Conservation (phyloP, 2,888 invertebrate genomes). For the Aethes cnicana region DNA sequence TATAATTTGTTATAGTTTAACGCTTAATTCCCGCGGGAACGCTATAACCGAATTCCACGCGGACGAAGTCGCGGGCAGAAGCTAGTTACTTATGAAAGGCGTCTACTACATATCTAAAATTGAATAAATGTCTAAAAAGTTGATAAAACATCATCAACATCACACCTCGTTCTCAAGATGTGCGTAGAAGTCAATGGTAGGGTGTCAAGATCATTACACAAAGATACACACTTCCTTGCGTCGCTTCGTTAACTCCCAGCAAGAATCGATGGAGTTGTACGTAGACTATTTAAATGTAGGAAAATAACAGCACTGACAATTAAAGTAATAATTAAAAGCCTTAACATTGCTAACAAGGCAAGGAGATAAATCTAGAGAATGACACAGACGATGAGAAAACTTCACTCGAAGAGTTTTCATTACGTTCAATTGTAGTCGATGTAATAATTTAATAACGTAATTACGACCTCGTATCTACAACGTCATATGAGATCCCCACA, state of each 20-base stretch:
- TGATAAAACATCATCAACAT: too few species aligned
- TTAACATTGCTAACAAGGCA: too few species aligned
- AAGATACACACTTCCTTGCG: constrained; percentile 42
- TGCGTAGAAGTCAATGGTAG: constrained; percentile 34
- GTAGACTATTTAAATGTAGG: too few species aligned
- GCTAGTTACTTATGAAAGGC: too few species aligned
- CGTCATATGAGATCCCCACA: constrained; percentile 26
- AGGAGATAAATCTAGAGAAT: constrained; percentile 5
- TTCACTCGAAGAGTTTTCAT: constrained; percentile 7
- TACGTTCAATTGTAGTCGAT: constrained; percentile 20
- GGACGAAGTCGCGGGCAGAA: too few species aligned
- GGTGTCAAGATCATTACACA: constrained; percentile 40
- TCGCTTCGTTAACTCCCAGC: constrained; percentile 42
- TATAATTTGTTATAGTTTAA: too few species aligned
- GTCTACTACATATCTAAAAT: too few species aligned
- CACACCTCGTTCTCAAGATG: not conserved
- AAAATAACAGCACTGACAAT: too few species aligned
- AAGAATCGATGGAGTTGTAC: constrained; percentile 27
- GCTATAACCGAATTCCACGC: too few species aligned
- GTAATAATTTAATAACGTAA: constrained; percentile 31
- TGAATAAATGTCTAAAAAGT: too few species aligned
- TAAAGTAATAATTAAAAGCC: too few species aligned
- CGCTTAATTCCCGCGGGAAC: too few species aligned
- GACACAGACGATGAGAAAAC: constrained; percentile 9
- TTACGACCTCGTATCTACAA: constrained; percentile 18